Conservation (phyloP, 2,113 vertebrate genomes). For the Eulemur rufifrons region DNA sequence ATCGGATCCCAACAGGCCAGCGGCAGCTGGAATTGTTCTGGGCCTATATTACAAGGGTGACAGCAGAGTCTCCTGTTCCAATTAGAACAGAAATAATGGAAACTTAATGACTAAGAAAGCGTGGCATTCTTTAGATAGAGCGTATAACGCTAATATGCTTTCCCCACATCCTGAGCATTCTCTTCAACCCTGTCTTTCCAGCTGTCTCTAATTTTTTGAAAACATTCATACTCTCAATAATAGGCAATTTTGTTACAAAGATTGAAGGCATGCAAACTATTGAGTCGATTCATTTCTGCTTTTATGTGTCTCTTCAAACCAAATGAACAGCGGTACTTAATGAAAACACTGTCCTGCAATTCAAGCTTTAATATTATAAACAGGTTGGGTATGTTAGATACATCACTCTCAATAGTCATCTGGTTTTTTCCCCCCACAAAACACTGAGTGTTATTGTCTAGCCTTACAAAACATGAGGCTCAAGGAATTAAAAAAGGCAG, state of each 20-base stretch:
- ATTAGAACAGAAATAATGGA: slow-evolving; percentile 42
- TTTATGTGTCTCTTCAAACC: slow-evolving; percentile 67
- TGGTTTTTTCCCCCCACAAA: not conserved
- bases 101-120: not conserved
- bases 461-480: slow-evolving; percentile 62
- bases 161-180: slow-evolving; percentile 52
- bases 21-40: slow-evolving; percentile 41
- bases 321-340: slow-evolving; percentile 69
- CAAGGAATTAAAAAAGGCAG: slow-evolving; percentile 68
- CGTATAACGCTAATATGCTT: not conserved
- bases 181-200: slow-evolving; percentile 23
- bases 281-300: slow-evolving; percentile 75
- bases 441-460: slow-evolving; percentile 75
- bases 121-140: not conserved
- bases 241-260: slow-evolving; percentile 75
- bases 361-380: slow-evolving; percentile 73
- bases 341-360: slow-evolving; percentile 68
- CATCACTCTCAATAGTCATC: slow-evolving; percentile 49
- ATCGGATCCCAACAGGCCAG: not conserved
- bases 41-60: not conserved
- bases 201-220: slow-evolving; percentile 72
- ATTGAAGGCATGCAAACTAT: slow-evolving; percentile 75
- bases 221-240: slow-evolving; percentile 72
- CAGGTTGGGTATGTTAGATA: slow-evolving; percentile 55
- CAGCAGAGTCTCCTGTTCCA: not conserved